Evolutionary conservation across 2,888 invertebrate species (phyloP), one percentile per base, ranked within the genome.

Genomic region (Agapostemon virescens): DNA sequence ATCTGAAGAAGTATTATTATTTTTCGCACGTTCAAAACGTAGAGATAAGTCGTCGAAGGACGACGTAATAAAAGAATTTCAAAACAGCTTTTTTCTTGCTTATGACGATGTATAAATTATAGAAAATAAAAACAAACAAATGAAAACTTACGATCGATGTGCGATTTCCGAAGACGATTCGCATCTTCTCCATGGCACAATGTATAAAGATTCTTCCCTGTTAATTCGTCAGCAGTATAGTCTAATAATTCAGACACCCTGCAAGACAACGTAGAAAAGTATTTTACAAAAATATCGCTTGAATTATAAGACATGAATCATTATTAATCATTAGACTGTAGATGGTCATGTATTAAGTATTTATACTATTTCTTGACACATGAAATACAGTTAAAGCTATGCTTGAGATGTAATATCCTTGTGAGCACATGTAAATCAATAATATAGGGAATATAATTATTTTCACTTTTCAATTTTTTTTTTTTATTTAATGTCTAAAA

Each of bases 101-200:
- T 20, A 13, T 4, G 17, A 33, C 11, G n/a, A 63, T 36, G 17
- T 58, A 0, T 3, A 36, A n/a, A 6, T 23, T 52, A 52, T 23
- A 7, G 52, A 7, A 68, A 45, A 67, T 49, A 45, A 6, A 20
- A 42, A 63, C 36, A 36, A n/a, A 7, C 23, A n/a, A 36, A 30
- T 33, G 9, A 5, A 71, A 30, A 96, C 98, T 98, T 95, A 99
- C 98, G 95, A 94, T 99, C 98, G 93, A 97, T 95, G 93, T 99
- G 99, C 93, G 97, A 97, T 94, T 98, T 98, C 90, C 98, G 95
- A 91, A 99, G 95, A 93, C 97, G 97, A 93, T 97, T 96, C 77
- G 98, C 97, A 93, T 99, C 99, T 93, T 98, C 98, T 55, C 98
- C 98, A 93, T 99, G 98, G 93, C 98, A 98, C 89, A 98, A 94